These are phyloP conservation scores for Habrosyne pyritoides DNA, from an alignment of 2,888 invertebrate species.

Conservation along the genomic window DNA sequence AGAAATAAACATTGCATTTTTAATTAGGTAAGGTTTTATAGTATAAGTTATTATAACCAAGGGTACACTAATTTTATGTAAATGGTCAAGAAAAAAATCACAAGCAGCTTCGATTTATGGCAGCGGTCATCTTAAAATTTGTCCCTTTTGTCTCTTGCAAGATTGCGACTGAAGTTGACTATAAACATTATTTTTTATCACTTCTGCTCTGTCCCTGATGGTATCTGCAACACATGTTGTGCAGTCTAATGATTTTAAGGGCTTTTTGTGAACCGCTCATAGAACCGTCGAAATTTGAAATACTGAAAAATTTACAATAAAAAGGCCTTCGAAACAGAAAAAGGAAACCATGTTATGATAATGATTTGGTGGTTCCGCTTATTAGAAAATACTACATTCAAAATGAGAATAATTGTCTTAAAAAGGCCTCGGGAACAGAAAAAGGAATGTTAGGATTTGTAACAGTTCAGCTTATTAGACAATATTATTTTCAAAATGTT, in stretches of 20 bases:
- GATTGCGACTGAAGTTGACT: slow-evolving; percentile 34
- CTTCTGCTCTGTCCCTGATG: slow-evolving; percentile 49
- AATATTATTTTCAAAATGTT: no score
- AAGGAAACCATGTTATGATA: no score
- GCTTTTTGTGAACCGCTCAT: slow-evolving; percentile 45
- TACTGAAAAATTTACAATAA: background rate
- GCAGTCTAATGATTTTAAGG: slow-evolving; percentile 68
- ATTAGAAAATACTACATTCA: no score
- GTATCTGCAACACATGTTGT: slow-evolving; percentile 75
- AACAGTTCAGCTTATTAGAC: no score
- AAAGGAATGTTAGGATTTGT: no score
- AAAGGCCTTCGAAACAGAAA: background rate
- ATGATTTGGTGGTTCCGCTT: no score
- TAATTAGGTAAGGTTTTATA: background rate
- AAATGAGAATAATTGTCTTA: no score
- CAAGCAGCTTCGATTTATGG: slow-evolving; percentile 22
- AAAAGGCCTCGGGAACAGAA: no score
- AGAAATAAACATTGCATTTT: background rate
- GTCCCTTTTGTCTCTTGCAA: slow-evolving; percentile 48
- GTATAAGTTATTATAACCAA: background rate
- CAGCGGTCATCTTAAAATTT: slow-evolving; percentile 55
- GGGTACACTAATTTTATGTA: background rate
- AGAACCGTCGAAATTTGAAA: slow-evolving; percentile 4
- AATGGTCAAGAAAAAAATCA: slow-evolving; percentile 6
- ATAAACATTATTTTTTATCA: slow-evolving; percentile 71